Percentiles rank a stretch among this genome's conserved stretches.
phyloP scores from a whole-genome alignment of 2,888 invertebrate species.

The Hyalella azteca region DNA sequence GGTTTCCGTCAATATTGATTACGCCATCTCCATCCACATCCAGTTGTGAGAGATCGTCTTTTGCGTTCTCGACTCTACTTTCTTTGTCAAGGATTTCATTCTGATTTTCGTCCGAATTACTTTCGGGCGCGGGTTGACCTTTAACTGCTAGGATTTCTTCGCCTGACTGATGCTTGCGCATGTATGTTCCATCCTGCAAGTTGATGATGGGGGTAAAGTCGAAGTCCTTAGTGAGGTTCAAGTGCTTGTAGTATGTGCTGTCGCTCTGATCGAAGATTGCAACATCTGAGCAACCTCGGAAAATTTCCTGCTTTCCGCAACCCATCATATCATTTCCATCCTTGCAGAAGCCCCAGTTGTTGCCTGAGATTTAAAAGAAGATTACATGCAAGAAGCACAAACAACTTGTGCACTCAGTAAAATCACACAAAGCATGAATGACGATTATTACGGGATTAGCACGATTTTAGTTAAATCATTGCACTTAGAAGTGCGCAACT shows the following conservation, averaged over 20 bases:
- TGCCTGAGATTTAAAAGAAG: conserved; percentile 70
- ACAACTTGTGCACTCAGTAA: too few species aligned
- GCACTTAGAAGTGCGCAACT: too few species aligned
- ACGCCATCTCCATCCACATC: conserved; percentile 30
- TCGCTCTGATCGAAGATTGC: conserved; percentile 59
- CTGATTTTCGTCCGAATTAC: not conserved
- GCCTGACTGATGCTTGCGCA: not conserved
- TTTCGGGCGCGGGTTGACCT: not conserved
- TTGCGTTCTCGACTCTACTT: not conserved
- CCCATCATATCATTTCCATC: conserved; percentile 73
- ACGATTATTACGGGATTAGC: too few species aligned
- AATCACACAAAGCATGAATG: too few species aligned
- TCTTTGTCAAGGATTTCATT: not conserved
- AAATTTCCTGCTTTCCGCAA: conserved; percentile 85
- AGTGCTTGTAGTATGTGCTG: conserved; percentile 43
- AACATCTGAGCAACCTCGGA: conserved; percentile 62
- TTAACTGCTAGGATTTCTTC: too few species aligned
- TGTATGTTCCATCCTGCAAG: not conserved
- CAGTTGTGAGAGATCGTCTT: conserved; percentile 7
- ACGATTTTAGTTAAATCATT: too few species aligned
- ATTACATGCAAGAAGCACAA: too few species aligned
- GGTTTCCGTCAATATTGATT: conserved; percentile 16
- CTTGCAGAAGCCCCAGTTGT: conserved; percentile 75
- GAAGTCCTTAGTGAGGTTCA: conserved; percentile 42
- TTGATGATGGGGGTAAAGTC: conserved; percentile 28